Conservation (phyloP, 2,888 invertebrate species). For the Idaea straminata region DNA sequence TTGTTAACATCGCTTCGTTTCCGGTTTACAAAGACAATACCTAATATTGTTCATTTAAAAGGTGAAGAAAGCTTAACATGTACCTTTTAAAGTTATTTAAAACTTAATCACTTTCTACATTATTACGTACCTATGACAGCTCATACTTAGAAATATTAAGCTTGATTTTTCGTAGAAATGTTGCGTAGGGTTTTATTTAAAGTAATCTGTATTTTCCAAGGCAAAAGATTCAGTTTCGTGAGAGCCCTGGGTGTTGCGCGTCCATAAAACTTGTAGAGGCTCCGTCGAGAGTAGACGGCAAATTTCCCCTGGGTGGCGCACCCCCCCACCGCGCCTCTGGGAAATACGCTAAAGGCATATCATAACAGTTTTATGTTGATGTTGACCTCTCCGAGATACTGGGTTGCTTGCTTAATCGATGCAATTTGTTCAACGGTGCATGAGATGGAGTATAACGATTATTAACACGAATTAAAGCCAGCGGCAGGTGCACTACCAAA, state of each 20-base stretch:
- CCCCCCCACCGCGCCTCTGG: slow-evolving; percentile 62
- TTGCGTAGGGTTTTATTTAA: neutral
- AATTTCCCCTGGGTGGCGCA: slow-evolving; percentile 77
- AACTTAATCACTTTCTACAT: neutral
- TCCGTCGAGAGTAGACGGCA: slow-evolving; percentile 73
- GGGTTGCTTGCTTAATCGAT: slow-evolving; percentile 46
- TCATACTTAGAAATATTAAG: neutral
- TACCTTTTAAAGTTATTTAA: neutral
- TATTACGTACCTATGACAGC: neutral
- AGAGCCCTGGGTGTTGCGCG: slow-evolving; percentile 61
- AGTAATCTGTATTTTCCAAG: slow-evolving; percentile 15
- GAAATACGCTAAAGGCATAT: slow-evolving; percentile 79
- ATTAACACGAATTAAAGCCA: neutral
- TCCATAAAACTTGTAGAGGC: slow-evolving; percentile 79
- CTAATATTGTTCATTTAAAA: slow-evolving; percentile 3
- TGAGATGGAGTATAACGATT: slow-evolving; percentile 16
- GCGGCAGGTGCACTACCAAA: neutral
- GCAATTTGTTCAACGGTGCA: slow-evolving; percentile 36
- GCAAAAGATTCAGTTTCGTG: slow-evolving; percentile 23
- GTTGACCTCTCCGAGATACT: slow-evolving; percentile 66
- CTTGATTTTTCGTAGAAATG: neutral
- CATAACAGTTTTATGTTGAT: slow-evolving; percentile 80
- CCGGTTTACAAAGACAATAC: slow-evolving; percentile 3
- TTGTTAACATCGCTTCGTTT: neutral
- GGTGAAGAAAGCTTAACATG: neutral